Conservation (phyloP, 2,888 invertebrate genomes). For the Elegia similella region DNA sequence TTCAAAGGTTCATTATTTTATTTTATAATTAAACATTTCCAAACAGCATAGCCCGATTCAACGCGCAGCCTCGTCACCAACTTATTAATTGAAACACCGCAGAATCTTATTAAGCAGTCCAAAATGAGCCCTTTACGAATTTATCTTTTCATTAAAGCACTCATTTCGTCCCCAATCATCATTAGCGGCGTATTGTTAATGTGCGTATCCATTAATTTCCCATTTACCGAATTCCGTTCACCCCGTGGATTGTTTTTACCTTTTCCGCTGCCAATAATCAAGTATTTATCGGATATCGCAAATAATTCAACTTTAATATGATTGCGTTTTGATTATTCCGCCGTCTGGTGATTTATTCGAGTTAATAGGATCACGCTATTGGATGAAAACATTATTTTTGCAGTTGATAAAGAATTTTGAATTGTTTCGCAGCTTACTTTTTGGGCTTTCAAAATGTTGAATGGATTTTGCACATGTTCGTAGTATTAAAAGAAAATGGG, state of each 20-base stretch:
- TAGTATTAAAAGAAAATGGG: not conserved
- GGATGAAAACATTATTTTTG: not conserved
- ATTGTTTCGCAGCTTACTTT: not conserved
- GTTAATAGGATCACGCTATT: slow-evolving; percentile 15
- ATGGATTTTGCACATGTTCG: not conserved
- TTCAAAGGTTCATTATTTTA: not conserved
- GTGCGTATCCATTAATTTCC: slow-evolving; percentile 64
- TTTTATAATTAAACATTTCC: not conserved
- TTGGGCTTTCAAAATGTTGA: slow-evolving; percentile 5
- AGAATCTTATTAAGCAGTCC: slow-evolving; percentile 36
- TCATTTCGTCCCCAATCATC: slow-evolving; percentile 59
- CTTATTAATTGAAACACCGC: slow-evolving; percentile 2
- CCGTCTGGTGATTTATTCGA: slow-evolving; percentile 20
- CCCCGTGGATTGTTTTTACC: slow-evolving; percentile 41
- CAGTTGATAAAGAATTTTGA: slow-evolving; percentile 8
- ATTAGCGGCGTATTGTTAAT: slow-evolving; percentile 68
- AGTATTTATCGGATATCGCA: slow-evolving; percentile 28
- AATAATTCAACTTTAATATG: slow-evolving; percentile 25
- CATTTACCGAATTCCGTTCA: slow-evolving; percentile 52
- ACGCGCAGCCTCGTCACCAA: not conserved
- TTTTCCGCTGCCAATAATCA: slow-evolving; percentile 24
- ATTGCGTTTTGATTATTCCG: slow-evolving; percentile 22
- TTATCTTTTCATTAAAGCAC: slow-evolving; percentile 59
- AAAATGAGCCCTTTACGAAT: slow-evolving; percentile 54
- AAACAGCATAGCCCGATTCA: not conserved